These are phyloP conservation scores for Pentalonia nigronervosa DNA, from an alignment of 1,140 invertebrate species.

Conservation along the genomic window DNA sequence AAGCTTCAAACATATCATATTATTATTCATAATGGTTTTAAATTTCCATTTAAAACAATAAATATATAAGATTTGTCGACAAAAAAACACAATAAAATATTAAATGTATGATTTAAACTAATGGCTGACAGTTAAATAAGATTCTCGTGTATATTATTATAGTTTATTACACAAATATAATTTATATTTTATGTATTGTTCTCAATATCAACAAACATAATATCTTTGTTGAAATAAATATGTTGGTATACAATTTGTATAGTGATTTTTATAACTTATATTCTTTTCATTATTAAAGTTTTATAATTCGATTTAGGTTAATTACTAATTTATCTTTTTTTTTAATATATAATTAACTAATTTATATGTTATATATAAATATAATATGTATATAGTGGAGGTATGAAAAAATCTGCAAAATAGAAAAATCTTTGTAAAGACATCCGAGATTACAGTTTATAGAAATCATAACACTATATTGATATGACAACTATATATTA, in stretches of 20 bases:
- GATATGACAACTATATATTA: background rate
- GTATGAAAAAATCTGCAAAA: background rate
- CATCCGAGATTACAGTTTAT: background rate
- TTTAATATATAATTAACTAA: too few relatives aligned
- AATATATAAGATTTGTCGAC: background rate
- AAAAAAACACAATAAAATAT: conserved; percentile 10
- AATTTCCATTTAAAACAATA: background rate
- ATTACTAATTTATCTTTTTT: background rate
- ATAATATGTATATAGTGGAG: background rate
- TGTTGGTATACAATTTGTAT: background rate
- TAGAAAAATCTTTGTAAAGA: background rate
- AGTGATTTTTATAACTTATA: background rate
- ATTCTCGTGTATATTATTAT: background rate
- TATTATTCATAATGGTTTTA: background rate
- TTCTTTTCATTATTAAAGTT: background rate
- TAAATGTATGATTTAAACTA: background rate
- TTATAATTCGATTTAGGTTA: background rate
- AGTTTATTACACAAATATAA: background rate
- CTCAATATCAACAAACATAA: background rate
- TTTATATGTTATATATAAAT: too few relatives aligned
- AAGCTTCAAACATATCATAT: background rate
- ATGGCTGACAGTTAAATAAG: conserved; percentile 15
- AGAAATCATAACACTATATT: background rate
- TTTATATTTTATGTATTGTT: background rate
- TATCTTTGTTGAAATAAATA: background rate